Evolutionary conservation across 2,888 invertebrate genomes (phyloP).

Genomic region (Rhingia campestris): DNA sequence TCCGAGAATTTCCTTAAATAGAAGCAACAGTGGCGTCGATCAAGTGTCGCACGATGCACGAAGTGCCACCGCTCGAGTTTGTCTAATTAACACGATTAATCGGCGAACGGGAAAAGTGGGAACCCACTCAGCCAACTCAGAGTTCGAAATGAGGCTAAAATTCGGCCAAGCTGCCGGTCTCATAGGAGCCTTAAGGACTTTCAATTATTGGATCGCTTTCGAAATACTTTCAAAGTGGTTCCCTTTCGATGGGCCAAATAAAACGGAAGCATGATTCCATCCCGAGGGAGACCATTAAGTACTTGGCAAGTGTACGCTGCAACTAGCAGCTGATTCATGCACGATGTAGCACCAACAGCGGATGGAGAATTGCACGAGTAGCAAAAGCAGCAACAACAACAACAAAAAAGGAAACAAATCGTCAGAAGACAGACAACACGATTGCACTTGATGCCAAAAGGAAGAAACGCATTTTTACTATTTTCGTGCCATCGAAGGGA

Average conservation of each 20-base stretch:
- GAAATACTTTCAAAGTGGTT: slow-evolving; percentile 31
- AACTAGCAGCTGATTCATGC: slow-evolving; percentile 40
- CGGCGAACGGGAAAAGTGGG: slow-evolving; percentile 20
- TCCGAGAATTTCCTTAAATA: slow-evolving; percentile 39
- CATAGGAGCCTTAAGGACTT: slow-evolving; percentile 12
- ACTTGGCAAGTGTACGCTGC: background rate
- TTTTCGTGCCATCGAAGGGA: slow-evolving; percentile 27
- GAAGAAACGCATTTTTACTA: slow-evolving; percentile 42
- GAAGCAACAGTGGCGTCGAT: slow-evolving; percentile 4
- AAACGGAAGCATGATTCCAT: background rate
- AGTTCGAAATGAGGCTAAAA: background rate
- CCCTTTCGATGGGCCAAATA: background rate
- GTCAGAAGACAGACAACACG: slow-evolving; percentile 38
- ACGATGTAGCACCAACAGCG: background rate
- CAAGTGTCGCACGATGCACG: slow-evolving; percentile 45
- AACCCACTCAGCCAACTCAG: slow-evolving; percentile 3
- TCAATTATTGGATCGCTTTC: slow-evolving; percentile 9
- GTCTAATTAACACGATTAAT: slow-evolving; percentile 64
- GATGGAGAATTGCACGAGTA: slow-evolving; percentile 1
- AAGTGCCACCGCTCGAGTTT: slow-evolving; percentile 38
- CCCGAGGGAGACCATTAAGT: background rate
- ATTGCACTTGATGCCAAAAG: slow-evolving; percentile 41
- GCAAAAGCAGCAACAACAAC: too few species aligned
- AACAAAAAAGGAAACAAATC: slow-evolving; percentile 24
- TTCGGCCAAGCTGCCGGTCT: background rate